A percentile compares a stretch with the other conserved stretches of the same genome.
Conservation (phyloP, 2,797 vertebrate genomes). For the Acridotheres tristis region DNA sequence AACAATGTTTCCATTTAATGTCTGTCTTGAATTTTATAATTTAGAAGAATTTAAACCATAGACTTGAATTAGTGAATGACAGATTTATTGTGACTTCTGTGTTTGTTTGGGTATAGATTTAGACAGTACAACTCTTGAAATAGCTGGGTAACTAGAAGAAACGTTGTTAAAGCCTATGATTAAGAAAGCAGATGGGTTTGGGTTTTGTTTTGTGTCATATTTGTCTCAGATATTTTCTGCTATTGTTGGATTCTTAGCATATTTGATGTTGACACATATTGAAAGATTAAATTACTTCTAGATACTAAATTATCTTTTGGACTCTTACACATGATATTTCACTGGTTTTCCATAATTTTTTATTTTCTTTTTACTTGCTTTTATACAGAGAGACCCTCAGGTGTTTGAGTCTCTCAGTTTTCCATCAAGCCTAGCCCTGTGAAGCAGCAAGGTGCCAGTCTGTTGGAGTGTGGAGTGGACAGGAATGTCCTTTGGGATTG, state of each 20-base stretch:
- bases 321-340: not conserved
- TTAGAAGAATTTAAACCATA: constrained; percentile 25
- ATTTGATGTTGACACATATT: not conserved
- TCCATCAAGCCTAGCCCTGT: not conserved
- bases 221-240: not conserved
- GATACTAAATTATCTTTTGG: not conserved
- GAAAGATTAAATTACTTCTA: not conserved
- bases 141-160: constrained; percentile 20
- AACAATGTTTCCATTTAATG: not conserved
- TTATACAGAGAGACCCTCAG: not conserved
- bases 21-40: not conserved
- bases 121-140: not conserved
- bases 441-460: not conserved
- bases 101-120: constrained; percentile 26
- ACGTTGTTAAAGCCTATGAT: constrained; percentile 9
- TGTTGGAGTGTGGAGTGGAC: fast-evolving
- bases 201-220: not conserved
- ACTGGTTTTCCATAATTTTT: not conserved
- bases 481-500: not conserved
- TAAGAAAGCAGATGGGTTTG: constrained; percentile 41
- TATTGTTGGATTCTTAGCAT: not conserved
- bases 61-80: not conserved
- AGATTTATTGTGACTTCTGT: constrained; percentile 43
- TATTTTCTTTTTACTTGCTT: not conserved
- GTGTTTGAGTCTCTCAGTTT: not conserved